Conservation (phyloP, 2,888 invertebrate genomes). For the Andricus quercusramuli region DNA sequence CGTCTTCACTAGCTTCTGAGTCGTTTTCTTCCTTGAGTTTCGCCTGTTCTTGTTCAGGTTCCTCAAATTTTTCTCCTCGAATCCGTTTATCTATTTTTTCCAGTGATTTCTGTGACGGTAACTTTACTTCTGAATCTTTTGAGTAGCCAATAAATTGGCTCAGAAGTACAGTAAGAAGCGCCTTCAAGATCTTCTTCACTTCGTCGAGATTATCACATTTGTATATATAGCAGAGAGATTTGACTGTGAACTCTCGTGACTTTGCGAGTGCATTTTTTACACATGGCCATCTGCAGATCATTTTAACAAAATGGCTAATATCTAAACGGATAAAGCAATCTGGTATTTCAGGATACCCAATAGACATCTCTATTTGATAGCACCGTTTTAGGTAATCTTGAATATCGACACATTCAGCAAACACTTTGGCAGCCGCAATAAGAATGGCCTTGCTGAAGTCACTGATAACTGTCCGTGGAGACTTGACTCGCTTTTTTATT, state of each 20-base stretch:
- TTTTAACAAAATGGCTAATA: constrained; percentile 45
- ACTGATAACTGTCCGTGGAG: neutral
- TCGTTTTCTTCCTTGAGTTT: neutral
- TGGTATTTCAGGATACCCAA: neutral
- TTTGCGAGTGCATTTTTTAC: constrained; percentile 38
- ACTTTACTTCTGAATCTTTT: neutral
- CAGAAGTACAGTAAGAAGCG: neutral
- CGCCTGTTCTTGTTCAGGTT: too few species aligned
- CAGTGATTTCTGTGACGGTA: neutral
- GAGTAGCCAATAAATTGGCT: neutral
- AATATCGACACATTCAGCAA: neutral
- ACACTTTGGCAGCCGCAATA: neutral
- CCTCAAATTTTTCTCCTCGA: neutral
- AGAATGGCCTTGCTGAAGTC: neutral
- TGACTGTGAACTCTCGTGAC: constrained; percentile 25
- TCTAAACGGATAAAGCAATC: constrained; percentile 14
- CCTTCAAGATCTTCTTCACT: neutral
- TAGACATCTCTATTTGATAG: neutral
- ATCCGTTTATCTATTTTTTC: neutral
- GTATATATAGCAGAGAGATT: neutral
- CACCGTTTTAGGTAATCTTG: neutral
- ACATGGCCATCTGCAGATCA: constrained; percentile 41
- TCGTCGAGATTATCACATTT: neutral
- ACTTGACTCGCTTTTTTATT: neutral
- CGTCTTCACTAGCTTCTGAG: neutral